Base-by-base conservation (phyloP, 2,888 invertebrate genomes). In the Spilosoma lubricipeda region DNA sequence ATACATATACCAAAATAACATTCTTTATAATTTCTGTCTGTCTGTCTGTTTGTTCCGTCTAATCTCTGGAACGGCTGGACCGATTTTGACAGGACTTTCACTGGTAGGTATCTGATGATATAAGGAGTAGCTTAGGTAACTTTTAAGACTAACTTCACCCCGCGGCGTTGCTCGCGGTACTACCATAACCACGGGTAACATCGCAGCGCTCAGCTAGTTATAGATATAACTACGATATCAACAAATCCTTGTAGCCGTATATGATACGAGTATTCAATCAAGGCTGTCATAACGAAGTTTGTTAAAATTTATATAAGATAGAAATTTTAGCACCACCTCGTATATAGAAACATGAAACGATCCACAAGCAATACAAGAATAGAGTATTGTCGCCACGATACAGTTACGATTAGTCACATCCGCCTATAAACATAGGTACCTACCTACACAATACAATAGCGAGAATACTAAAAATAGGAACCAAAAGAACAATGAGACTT, bases 331-430 rank as follows among this genome's bases (percentile, higher is more conserved):
- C 71, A 86, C 77, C 73, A 71, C 69, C 68, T 80, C 67, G 77
- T 78, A 82, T 80, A 80, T 78, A 80, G 79, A 81, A 82, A 83
- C 71, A 77, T 76, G 83, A 81, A 83, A 82, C 83, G 82, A 81
- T 84, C 76, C 78, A 87, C 78, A 81, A 87, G 88, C 84, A 86
- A 85, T 87, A 88, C 86, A 87, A 91, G 90, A 90, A 92, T 90
- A 90, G 87, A 87, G 88, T 87, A 89, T 90, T 90, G 90, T 91
- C 88, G 88, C 88, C 82, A 79, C 87, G 88, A 88, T 91, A 90
- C 88, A 87, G 88, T 88, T 87, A 87, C 88, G 89, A 88, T 91
- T 89, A 91, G 88, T 91, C 90, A 92, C 87, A 91, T 92, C 92
- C 91, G 90, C 88, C 85, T 89, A 87, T 87, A 89, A 83, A 86